phyloP scores from a whole-genome alignment of 2,113 vertebrate species.

The Puma concolor region DNA sequence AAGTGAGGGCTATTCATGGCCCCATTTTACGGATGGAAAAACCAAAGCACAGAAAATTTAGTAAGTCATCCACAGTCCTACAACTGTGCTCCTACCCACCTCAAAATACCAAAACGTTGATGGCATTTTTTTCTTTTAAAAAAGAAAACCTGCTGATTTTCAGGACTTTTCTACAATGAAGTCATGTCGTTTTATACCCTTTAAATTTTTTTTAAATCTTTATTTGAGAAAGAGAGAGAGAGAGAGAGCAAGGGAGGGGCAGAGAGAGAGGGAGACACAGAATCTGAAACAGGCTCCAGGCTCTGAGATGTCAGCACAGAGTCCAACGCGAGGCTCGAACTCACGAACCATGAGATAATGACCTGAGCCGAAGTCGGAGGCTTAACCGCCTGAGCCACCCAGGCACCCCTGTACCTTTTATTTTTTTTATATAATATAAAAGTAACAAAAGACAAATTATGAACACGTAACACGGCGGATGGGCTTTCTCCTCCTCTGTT shows the following conservation, averaged over 20 bases:
- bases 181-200: neutral
- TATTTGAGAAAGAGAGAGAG: too few species aligned
- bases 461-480: neutral
- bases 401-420: too few species aligned
- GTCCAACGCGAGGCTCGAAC: too few species aligned
- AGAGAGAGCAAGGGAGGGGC: too few species aligned
- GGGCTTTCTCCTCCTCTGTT: neutral
- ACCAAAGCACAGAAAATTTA: neutral
- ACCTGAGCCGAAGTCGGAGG: too few species aligned
- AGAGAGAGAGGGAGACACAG: too few species aligned
- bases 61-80: too few species aligned
- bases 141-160: neutral
- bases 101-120: neutral
- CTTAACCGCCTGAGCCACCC: too few species aligned
- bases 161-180: neutral
- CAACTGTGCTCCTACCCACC: neutral
- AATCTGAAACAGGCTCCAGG: too few species aligned
- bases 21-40: neutral
- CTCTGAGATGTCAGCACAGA: too few species aligned
- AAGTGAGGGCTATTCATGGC: neutral
- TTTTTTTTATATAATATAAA: neutral
- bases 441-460: neutral
- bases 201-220: too few species aligned
- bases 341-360: too few species aligned
- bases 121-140: neutral